Conservation (phyloP, 2,113 vertebrate genomes). For the Myrmecobius fasciatus region DNA sequence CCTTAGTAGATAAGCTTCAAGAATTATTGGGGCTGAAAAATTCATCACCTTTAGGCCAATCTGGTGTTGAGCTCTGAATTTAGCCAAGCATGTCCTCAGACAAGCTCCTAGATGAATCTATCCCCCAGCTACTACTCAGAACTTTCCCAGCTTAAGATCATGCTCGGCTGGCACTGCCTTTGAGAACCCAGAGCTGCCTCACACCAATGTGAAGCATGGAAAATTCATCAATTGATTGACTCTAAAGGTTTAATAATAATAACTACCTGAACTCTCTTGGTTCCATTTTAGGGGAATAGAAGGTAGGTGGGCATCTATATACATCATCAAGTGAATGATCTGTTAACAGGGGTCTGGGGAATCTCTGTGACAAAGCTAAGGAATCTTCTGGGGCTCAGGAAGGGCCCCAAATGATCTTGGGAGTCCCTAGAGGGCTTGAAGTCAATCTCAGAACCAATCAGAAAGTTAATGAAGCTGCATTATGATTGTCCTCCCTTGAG, state of each 20-base stretch:
- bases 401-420: background rate
- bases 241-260: background rate
- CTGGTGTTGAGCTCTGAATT: background rate
- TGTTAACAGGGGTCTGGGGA: background rate
- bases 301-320: background rate
- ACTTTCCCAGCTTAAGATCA: background rate
- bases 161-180: background rate
- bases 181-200: background rate
- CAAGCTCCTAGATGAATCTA: background rate
- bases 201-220: background rate
- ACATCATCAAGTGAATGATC: background rate
- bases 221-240: background rate
- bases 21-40: slow-evolving; percentile 1
- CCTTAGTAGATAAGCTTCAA: background rate
- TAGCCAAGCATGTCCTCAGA: background rate
- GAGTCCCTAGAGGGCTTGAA: background rate
- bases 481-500: background rate
- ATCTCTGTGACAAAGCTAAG: background rate
- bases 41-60: background rate
- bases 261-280: background rate
- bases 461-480: background rate
- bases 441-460: background rate
- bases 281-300: background rate
- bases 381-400: background rate
- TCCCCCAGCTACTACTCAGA: background rate